Percentiles rank a stretch among this genome's conserved stretches.
Conservation (phyloP, 2,113 vertebrate genomes). For the Phyllostomus hastatus region DNA sequence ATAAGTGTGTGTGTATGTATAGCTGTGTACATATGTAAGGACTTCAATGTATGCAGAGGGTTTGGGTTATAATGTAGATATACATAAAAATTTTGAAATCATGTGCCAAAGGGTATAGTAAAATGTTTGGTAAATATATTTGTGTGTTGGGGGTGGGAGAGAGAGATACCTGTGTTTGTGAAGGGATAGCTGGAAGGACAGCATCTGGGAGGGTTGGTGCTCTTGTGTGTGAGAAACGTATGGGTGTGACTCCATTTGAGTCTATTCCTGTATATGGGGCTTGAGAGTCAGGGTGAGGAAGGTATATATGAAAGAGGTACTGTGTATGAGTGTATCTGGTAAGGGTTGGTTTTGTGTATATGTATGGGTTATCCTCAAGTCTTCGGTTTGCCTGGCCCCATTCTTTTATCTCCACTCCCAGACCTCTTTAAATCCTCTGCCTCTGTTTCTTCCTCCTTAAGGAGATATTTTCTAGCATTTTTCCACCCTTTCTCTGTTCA, state of each 20-base stretch:
- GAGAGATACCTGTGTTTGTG: background rate
- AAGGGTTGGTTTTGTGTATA: background rate
- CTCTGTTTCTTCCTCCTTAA: constrained; percentile 35
- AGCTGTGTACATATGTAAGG: background rate
- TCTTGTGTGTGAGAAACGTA: background rate
- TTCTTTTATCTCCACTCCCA: constrained; percentile 28
- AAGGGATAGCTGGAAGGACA: background rate
- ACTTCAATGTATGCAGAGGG: background rate
- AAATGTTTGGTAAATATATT: background rate
- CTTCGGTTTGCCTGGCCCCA: background rate
- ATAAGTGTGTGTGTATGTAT: background rate
- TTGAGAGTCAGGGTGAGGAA: background rate
- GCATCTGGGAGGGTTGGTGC: background rate
- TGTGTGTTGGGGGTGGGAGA: background rate
- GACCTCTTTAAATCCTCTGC: background rate
- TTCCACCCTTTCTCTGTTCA: background rate
- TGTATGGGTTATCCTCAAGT: background rate
- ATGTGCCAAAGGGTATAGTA: background rate
- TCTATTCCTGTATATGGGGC: background rate
- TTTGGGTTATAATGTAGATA: background rate
- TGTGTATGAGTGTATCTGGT: background rate
- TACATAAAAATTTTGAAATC: background rate
- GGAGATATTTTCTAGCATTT: background rate
- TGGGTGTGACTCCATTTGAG: background rate
- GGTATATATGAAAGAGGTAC: background rate